Evolutionary conservation across 2,113 vertebrate genomes (phyloP).

Genomic region (Osmerus mordax): DNA sequence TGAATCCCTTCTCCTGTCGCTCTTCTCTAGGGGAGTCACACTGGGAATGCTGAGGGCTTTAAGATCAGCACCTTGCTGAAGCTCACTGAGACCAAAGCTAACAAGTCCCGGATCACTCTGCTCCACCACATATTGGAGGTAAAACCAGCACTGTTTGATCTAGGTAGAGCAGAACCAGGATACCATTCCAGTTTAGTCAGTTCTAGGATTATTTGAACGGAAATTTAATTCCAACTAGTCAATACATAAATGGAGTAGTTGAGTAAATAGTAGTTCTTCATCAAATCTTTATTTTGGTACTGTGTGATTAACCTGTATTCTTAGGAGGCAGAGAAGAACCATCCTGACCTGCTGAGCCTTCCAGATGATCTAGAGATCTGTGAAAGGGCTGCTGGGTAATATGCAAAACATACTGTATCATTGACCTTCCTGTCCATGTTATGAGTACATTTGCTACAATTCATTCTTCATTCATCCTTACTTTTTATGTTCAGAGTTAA

Average conservation of each 20-base stretch:
- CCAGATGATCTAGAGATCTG: slow-evolving; percentile 81
- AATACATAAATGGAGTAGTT: too few species aligned
- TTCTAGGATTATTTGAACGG: neutral
- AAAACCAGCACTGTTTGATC: slow-evolving; percentile 18
- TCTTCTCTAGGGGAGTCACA: slow-evolving; percentile 83
- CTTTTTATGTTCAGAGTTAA: slow-evolving; percentile 72
- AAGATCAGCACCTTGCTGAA: slow-evolving; percentile 89
- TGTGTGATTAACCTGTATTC: neutral
- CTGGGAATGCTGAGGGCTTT: slow-evolving; percentile 86
- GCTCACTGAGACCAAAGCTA: slow-evolving; percentile 91
- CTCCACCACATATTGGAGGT: slow-evolving; percentile 92
- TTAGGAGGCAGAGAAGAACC: slow-evolving; percentile 81
- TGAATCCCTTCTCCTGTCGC: neutral
- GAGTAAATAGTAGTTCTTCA: too few species aligned
- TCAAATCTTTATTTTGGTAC: neutral
- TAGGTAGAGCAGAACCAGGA: neutral
- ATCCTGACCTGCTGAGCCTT: slow-evolving; percentile 82
- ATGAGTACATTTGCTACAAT: slow-evolving; percentile 72
- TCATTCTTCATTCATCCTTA: neutral
- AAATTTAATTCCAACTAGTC: too few species aligned
- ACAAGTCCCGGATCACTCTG: slow-evolving; percentile 85
- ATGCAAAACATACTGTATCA: slow-evolving; percentile 11
- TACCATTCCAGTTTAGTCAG: neutral
- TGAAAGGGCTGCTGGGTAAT: slow-evolving; percentile 84
- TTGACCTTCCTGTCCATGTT: slow-evolving; percentile 32